phyloP scores from a whole-genome alignment of 2,888 invertebrate species.

The Allygus modestus region DNA sequence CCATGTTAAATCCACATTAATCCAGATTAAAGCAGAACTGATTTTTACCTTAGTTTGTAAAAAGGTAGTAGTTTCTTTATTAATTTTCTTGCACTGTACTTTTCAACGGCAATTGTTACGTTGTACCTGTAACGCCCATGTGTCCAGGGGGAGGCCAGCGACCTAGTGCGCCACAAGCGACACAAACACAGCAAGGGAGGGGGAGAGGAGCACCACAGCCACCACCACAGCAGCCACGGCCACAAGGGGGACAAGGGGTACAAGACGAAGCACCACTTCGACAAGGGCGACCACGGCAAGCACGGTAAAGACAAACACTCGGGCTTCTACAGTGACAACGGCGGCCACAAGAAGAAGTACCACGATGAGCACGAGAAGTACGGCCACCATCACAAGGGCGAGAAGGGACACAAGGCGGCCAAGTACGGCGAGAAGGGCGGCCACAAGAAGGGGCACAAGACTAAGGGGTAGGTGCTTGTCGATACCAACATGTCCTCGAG shows the following conservation, averaged over 20 bases:
- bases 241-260: slow-evolving; percentile 86
- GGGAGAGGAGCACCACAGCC: slow-evolving; percentile 83
- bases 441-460: slow-evolving; percentile 87
- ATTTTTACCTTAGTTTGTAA: no score
- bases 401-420: slow-evolving; percentile 82
- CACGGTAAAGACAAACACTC: slow-evolving; percentile 88
- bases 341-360: slow-evolving; percentile 81
- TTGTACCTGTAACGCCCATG: no score
- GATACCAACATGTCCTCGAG: no score
- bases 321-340: slow-evolving; percentile 81
- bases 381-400: slow-evolving; percentile 82
- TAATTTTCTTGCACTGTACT: no score
- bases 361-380: slow-evolving; percentile 82
- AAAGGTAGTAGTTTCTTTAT: no score
- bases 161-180: slow-evolving; percentile 73
- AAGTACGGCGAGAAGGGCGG: slow-evolving; percentile 87
- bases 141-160: slow-evolving; percentile 71
- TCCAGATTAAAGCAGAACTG: no score
- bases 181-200: slow-evolving; percentile 76
- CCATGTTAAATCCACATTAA: no score
- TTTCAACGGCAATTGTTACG: no score
- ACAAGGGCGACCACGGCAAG: slow-evolving; percentile 86
- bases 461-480: slow-evolving; percentile 79
- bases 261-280: slow-evolving; percentile 86
- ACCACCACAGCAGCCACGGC: slow-evolving; percentile 84